These are phyloP conservation scores for Rhinolophus ferrumequinum DNA, from an alignment of 2,113 vertebrate genomes.

Conservation along the genomic window DNA sequence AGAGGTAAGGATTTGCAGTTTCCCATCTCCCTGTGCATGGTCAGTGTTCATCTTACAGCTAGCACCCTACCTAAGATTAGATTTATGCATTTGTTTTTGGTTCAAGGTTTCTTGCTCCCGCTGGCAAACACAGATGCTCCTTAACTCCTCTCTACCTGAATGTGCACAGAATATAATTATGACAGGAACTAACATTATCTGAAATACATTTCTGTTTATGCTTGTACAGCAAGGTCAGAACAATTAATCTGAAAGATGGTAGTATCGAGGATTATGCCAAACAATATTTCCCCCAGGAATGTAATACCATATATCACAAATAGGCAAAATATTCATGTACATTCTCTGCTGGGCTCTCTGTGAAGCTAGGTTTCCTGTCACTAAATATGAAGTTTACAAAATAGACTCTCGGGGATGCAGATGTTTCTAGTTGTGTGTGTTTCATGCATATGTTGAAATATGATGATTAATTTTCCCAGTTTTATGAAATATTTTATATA, in stretches of 20 bases:
- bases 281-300: slow-evolving; percentile 50
- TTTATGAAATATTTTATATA: neutral
- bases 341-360: slow-evolving; percentile 71
- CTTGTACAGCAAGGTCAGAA: slow-evolving; percentile 80
- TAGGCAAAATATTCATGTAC: slow-evolving; percentile 63
- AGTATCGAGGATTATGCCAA: slow-evolving; percentile 47
- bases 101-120: slow-evolving; percentile 81
- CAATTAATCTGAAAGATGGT: slow-evolving; percentile 83
- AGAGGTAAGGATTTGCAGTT: slow-evolving; percentile 44
- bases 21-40: neutral
- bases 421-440: neutral
- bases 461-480: neutral
- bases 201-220: slow-evolving; percentile 82
- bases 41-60: slow-evolving; percentile 54
- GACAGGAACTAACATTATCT: slow-evolving; percentile 76
- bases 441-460: slow-evolving; percentile 52
- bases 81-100: slow-evolving; percentile 69
- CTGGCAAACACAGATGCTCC: slow-evolving; percentile 80
- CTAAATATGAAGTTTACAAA: slow-evolving; percentile 64
- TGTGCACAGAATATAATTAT: slow-evolving; percentile 78
- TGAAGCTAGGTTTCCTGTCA: slow-evolving; percentile 63
- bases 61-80: slow-evolving; percentile 57
- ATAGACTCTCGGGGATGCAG: slow-evolving; percentile 63
- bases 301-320: slow-evolving; percentile 64
- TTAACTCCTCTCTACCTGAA: slow-evolving; percentile 70